phyloP scores from a whole-genome alignment of 2,797 vertebrate genomes.

The Cheirogaleus major region DNA sequence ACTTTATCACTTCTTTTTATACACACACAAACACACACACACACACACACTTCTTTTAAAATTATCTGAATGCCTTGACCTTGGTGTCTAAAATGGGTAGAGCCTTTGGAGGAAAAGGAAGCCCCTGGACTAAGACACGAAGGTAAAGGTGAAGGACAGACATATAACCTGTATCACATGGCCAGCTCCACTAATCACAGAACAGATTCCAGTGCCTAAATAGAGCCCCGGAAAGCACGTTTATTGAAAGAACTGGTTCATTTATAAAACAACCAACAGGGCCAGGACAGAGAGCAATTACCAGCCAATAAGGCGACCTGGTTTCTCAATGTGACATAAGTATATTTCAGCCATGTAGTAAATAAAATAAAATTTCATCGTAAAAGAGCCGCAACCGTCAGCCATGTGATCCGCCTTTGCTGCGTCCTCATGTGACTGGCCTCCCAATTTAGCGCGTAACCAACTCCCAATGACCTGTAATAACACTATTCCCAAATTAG shows the following conservation, averaged over 20 bases:
- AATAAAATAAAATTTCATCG: conserved; percentile 72
- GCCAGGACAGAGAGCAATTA: not conserved
- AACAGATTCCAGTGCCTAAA: conserved; percentile 84
- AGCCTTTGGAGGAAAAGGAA: conserved; percentile 68
- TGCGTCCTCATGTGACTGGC: conserved; percentile 83
- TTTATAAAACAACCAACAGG: conserved; percentile 66
- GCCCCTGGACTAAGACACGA: conserved; percentile 75
- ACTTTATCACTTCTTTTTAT: conserved; percentile 56
- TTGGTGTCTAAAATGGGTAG: conserved; percentile 70
- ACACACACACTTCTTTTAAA: not conserved
- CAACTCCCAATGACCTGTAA: conserved; percentile 88
- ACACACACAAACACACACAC: too few species aligned
- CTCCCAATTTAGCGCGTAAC: conserved; percentile 87
- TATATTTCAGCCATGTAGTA: conserved; percentile 32
- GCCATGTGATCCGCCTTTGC: conserved; percentile 81
- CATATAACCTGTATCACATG: conserved; percentile 74
- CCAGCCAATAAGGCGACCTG: not conserved
- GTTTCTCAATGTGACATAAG: conserved; percentile 60
- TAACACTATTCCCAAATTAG: conserved; percentile 91
- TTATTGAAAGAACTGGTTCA: conserved; percentile 77
- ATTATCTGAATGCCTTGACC: conserved; percentile 53
- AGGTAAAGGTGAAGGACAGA: conserved; percentile 79
- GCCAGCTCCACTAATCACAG: conserved; percentile 79
- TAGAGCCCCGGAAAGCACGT: conserved; percentile 80
- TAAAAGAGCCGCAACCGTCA: conserved; percentile 50